These are phyloP conservation scores for Automeris io DNA, from an alignment of 2,888 invertebrate species.

Conservation along the genomic window DNA sequence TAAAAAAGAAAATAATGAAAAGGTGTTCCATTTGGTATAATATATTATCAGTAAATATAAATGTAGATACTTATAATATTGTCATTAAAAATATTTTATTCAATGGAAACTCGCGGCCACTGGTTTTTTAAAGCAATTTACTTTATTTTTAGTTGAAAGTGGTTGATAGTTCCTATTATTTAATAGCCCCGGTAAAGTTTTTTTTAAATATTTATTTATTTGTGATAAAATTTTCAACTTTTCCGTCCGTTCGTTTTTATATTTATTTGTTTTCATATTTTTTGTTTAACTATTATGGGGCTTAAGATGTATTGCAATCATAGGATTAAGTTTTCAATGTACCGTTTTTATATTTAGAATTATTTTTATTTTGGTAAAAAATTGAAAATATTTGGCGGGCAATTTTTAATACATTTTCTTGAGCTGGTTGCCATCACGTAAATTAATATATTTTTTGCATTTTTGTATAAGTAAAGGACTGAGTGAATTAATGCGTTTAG, in stretches of 20 bases:
- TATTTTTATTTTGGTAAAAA: neutral
- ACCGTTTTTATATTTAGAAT: conserved; percentile 13
- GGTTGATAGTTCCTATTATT: conserved; percentile 69
- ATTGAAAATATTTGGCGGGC: neutral
- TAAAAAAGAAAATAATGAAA: neutral
- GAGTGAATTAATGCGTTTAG: conserved; percentile 6
- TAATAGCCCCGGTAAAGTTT: conserved; percentile 20
- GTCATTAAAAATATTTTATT: neutral
- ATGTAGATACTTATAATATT: conserved; percentile 5
- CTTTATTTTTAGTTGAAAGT: conserved; percentile 37
- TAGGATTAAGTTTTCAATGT: conserved; percentile 13
- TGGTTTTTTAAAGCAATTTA: conserved; percentile 11
- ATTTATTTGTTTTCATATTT: neutral
- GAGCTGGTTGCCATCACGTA: no score
- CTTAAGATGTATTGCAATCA: conserved; percentile 10
- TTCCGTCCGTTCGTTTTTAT: conserved; percentile 38
- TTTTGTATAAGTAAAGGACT: conserved; percentile 11
- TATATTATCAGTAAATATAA: conserved; percentile 3
- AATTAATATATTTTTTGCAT: conserved; percentile 6
- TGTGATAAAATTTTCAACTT: conserved; percentile 10
- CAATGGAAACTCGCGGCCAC: conserved; percentile 35
- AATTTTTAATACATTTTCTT: neutral
- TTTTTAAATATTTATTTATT: conserved; percentile 11
- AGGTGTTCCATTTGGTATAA: neutral
- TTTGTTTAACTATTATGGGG: conserved; percentile 12